phyloP scores from a whole-genome alignment of 92 coral and sea anemone genomes.

The Porites rus region DNA sequence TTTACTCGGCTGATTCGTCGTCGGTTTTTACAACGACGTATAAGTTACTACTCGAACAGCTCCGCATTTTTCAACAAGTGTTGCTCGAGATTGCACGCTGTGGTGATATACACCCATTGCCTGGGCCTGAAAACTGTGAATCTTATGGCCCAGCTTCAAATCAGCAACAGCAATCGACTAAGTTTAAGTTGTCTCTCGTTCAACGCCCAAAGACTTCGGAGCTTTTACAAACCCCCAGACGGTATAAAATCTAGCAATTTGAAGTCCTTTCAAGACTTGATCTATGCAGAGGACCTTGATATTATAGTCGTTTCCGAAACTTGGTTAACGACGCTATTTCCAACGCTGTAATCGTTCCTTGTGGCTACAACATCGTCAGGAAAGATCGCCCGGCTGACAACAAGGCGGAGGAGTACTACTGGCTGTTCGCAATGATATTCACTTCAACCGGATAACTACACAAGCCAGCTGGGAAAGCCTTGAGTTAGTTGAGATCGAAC shows the following conservation, averaged over 20 bases:
- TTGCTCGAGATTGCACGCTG: slow-evolving; percentile 10
- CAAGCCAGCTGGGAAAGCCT: slow-evolving; percentile 24
- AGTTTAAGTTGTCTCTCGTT: slow-evolving; percentile 30
- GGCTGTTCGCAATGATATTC: slow-evolving; percentile 20
- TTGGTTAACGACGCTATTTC: slow-evolving; percentile 49
- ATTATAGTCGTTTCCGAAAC: slow-evolving; percentile 55
- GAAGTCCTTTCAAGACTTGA: slow-evolving; percentile 43
- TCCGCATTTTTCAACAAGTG: slow-evolving; percentile 25
- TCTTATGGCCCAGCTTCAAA: no score
- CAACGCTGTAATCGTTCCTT: slow-evolving; percentile 41
- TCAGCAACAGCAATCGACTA: no score
- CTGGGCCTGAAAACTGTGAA: slow-evolving; percentile 20
- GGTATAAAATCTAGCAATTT: slow-evolving; percentile 45
- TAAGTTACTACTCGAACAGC: slow-evolving; percentile 24
- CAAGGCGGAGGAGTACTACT: slow-evolving; percentile 49
- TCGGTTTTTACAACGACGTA: no score
- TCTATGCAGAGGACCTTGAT: slow-evolving; percentile 50
- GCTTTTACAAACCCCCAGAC: slow-evolving; percentile 45
- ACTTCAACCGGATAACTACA: slow-evolving; percentile 20
- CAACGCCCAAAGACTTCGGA: slow-evolving; percentile 50
- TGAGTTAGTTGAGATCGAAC: slow-evolving; percentile 27
- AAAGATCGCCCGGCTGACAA: slow-evolving; percentile 47
- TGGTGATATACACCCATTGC: slow-evolving; percentile 39
- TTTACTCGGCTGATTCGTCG: no score
- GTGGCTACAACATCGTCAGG: slow-evolving; percentile 45